These are phyloP conservation scores for Elymnias hypermnestra DNA, from an alignment of 1,140 invertebrate species.

Conservation along the genomic window DNA sequence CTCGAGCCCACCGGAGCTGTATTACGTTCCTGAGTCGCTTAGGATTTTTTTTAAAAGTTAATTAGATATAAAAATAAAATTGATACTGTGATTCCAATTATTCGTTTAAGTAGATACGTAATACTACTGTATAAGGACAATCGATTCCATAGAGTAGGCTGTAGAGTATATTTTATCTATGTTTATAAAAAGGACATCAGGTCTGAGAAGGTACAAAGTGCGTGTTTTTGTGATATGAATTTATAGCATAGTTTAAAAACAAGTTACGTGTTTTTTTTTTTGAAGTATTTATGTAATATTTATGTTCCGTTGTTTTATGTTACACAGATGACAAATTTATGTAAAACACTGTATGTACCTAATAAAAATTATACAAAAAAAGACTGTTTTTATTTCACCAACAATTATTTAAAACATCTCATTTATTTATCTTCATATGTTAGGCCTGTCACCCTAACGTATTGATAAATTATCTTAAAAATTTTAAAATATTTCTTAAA, in stretches of 20 bases:
- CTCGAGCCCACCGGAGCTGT: not conserved
- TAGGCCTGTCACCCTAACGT: not conserved
- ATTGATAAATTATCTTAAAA: slow-evolving; percentile 23
- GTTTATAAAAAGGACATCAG: slow-evolving; percentile 8
- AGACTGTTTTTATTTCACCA: slow-evolving; percentile 1
- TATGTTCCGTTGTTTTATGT: slow-evolving; percentile 18
- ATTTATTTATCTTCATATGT: slow-evolving; percentile 9
- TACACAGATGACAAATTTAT: slow-evolving; percentile 11
- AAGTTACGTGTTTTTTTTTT: slow-evolving; percentile 12
- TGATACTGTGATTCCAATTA: slow-evolving; percentile 40
- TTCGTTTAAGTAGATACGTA: slow-evolving; percentile 4
- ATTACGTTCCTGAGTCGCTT: not conserved
- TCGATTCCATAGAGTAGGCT: slow-evolving; percentile 26
- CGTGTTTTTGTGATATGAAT: slow-evolving; percentile 38
- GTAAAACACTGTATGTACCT: slow-evolving; percentile 12
- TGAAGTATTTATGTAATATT: slow-evolving; percentile 9
- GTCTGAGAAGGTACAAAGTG: slow-evolving; percentile 39
- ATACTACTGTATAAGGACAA: slow-evolving; percentile 20
- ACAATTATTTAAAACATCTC: too few species aligned
- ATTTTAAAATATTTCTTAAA: slow-evolving; percentile 32
- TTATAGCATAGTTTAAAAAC: slow-evolving; percentile 30
- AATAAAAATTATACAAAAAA: slow-evolving; percentile 12
- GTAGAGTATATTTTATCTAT: not conserved
- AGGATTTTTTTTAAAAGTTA: not conserved
- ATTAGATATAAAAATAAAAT: slow-evolving; percentile 19